Evolutionary conservation across 1,140 invertebrate genomes (phyloP).

Genomic region (Drosophila athabasca): DNA sequence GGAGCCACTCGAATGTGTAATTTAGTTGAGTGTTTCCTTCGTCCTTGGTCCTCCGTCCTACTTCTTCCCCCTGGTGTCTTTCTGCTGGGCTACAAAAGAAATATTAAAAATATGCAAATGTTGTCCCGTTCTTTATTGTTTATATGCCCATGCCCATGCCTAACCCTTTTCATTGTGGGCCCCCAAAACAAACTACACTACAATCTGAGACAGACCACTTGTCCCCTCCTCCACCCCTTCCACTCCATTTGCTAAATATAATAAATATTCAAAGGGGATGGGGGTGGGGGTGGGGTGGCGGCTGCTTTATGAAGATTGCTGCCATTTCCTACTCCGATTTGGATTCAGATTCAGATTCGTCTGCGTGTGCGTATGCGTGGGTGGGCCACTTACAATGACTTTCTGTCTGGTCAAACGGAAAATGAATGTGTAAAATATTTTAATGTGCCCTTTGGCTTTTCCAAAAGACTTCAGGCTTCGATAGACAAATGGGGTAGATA

Average conservation of each 20-base stretch:
- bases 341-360: background rate
- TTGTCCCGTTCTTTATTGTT: conserved; percentile 60
- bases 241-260: conserved; percentile 78
- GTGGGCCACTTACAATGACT: conserved; percentile 50
- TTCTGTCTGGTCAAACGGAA: conserved; percentile 61
- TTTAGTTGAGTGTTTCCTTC: conserved; percentile 76
- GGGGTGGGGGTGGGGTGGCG: too few species aligned
- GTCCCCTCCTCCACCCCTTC: too few species aligned
- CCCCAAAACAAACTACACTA: conserved; percentile 43
- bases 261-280: conserved; percentile 61
- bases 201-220: conserved; percentile 27
- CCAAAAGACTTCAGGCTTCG: background rate
- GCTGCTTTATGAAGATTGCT: background rate
- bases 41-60: conserved; percentile 35
- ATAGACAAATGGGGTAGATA: conserved; percentile 27
- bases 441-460: conserved; percentile 62
- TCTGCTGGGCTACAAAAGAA: conserved; percentile 43
- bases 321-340: too few species aligned
- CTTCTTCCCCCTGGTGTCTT: conserved; percentile 3
- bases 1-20: conserved; percentile 64
- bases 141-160: conserved; percentile 25
- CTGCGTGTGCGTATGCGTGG: conserved; percentile 19
- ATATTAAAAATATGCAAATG: conserved; percentile 82
- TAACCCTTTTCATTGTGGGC: conserved; percentile 68
- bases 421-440: conserved; percentile 77